These are phyloP conservation scores for Caradrina clavipalpis DNA, from an alignment of 2,888 invertebrate genomes.

Conservation along the genomic window DNA sequence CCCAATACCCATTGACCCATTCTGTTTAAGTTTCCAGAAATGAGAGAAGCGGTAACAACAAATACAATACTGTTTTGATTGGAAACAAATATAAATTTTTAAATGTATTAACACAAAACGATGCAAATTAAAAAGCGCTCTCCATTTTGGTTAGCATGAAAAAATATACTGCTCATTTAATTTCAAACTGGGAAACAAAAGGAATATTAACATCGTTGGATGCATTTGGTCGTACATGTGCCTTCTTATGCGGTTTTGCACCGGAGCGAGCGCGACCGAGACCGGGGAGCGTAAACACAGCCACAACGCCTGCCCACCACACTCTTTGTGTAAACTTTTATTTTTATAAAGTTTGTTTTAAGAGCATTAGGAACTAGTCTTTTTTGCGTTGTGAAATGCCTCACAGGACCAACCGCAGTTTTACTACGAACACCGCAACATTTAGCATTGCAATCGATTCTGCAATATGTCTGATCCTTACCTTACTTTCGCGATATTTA, in stretches of 20 bases:
- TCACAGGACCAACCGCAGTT: background rate
- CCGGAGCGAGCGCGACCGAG: background rate
- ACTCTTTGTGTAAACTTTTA: conserved; percentile 12
- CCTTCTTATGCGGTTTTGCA: conserved; percentile 10
- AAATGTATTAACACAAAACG: background rate
- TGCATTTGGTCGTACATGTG: conserved; percentile 40
- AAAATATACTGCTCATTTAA: conserved; percentile 7
- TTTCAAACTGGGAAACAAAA: conserved; percentile 7
- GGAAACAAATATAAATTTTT: background rate
- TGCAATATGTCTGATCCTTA: background rate
- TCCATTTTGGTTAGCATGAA: too few species aligned
- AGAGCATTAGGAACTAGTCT: background rate
- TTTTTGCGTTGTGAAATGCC: background rate
- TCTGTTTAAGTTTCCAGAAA: conserved; percentile 9
- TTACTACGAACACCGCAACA: background rate
- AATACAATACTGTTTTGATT: background rate
- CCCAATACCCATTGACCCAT: background rate
- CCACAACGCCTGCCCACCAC: conserved; percentile 16
- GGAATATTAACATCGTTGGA: background rate
- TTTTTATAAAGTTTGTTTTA: background rate
- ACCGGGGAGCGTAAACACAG: conserved; percentile 26
- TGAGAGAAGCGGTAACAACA: background rate
- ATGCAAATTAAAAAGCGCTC: too few species aligned
- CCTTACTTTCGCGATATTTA: background rate
- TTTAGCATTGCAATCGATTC: background rate